Base-by-base conservation (phyloP, 2,888 invertebrate species). In the Eupsilia transversa region DNA sequence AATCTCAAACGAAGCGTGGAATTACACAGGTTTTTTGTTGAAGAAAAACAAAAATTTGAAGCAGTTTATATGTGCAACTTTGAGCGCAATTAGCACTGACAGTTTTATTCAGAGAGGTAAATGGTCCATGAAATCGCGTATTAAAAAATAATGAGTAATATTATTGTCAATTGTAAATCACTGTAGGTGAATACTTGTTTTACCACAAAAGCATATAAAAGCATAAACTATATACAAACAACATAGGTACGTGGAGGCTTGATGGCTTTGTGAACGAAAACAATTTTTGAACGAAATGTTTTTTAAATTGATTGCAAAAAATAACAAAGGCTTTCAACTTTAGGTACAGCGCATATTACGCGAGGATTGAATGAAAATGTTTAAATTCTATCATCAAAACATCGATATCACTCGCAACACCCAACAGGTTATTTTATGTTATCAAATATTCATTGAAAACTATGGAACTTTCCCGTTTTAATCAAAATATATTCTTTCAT, bases 371-470 rank as follows among this genome's bases (percentile, higher is more conserved):
- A n/a, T n/a, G 14, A n/a, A 33, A 35, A 35, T 14, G 0, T 60
- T n/a, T 7, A 35, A 60, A 60, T 59, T 35, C 5, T 9, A 9
- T 61, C 20, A 38, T 17, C 17, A 20, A 61, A 20, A 38, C 27
- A 61, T 61, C 35, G 10, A 17, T 5, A 10, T 38, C 38, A 38
- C n/a, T 27, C 59, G 3, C 17, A 60, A 35, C n/a, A 38, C n/a
- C 38, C 38, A 17, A 60, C 35, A 38, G 10, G 27, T 30, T 20
- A 12, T 27, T 61, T 20, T 27, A 20, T 52, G 6, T 27, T 41
- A 41, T 61, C 61, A 27, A 63, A 63, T 30, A 63, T 63, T 63
- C 12, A 63, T 41, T 63, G 63, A 7, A 7, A 41, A 41, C 20
- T 38, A 17, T n/a, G 9, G 10, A 17, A 27, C 20, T 38, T 38